These are phyloP conservation scores for Thereva unica DNA, from an alignment of 2,888 invertebrate genomes.

Conservation along the genomic window DNA sequence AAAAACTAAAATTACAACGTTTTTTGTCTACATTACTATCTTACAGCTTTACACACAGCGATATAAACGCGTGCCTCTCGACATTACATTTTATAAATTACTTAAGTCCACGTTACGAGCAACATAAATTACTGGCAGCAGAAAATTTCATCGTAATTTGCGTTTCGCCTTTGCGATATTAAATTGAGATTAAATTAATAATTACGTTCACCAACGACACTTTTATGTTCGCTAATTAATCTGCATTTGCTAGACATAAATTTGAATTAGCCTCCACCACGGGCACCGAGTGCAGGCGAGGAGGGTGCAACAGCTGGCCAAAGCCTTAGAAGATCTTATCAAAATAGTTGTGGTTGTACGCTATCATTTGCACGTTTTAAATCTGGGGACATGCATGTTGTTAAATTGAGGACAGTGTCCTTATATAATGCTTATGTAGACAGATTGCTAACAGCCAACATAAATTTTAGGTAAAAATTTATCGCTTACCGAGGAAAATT, in stretches of 20 bases:
- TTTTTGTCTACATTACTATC: no score
- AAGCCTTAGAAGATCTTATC: slow-evolving; percentile 22
- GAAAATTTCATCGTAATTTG: slow-evolving; percentile 39
- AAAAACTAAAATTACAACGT: no score
- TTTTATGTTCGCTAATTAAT: slow-evolving; percentile 58
- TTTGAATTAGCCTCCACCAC: slow-evolving; percentile 40
- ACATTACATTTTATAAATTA: slow-evolving; percentile 28
- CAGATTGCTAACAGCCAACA: no score
- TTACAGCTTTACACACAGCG: background rate
- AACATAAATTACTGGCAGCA: slow-evolving; percentile 24
- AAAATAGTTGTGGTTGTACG: background rate
- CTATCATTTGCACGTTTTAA: slow-evolving; percentile 21
- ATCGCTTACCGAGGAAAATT: no score
- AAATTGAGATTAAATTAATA: slow-evolving; percentile 58
- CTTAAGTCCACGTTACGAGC: slow-evolving; percentile 28
- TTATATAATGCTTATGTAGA: background rate
- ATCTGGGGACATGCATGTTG: background rate
- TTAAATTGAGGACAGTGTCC: slow-evolving; percentile 4
- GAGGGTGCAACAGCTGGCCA: background rate
- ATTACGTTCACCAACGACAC: slow-evolving; percentile 56
- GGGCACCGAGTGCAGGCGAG: background rate
- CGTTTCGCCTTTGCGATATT: slow-evolving; percentile 40
- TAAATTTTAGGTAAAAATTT: no score
- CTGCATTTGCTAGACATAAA: slow-evolving; percentile 45
- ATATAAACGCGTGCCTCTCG: slow-evolving; percentile 19